These are phyloP conservation scores for Meiosimyza decipiens DNA, from an alignment of 2,888 invertebrate species.

Conservation along the genomic window DNA sequence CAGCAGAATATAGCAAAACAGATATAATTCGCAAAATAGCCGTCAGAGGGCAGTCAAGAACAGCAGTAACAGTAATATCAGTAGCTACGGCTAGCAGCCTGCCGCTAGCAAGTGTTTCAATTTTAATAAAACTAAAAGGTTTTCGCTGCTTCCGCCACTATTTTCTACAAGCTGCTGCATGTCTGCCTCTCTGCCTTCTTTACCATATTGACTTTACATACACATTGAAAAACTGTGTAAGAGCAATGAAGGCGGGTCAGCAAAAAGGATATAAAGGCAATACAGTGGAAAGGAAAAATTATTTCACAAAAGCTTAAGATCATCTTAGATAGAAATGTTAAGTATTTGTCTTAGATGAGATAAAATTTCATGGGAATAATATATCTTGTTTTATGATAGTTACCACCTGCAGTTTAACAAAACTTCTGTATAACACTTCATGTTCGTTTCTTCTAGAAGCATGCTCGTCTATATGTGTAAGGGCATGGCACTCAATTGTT, in stretches of 20 bases:
- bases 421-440: too few species aligned
- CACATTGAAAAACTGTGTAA: too few species aligned
- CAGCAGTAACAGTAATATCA: background rate
- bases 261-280: background rate
- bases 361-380: too few species aligned
- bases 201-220: background rate
- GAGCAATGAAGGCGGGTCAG: background rate
- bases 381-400: too few species aligned
- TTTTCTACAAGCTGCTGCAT: constrained; percentile 25
- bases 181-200: background rate
- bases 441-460: too few species aligned
- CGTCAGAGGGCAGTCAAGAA: constrained; percentile 15
- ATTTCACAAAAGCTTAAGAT: too few species aligned
- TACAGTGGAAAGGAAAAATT: background rate
- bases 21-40: constrained; percentile 19
- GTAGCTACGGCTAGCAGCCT: background rate
- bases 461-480: too few species aligned
- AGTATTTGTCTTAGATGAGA: too few species aligned
- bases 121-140: constrained; percentile 60
- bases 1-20: background rate
- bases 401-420: too few species aligned
- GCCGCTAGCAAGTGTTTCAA: constrained; percentile 48
- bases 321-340: too few species aligned
- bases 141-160: constrained; percentile 38
- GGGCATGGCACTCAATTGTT: too few species aligned